Conservation (phyloP, 2,888 invertebrate genomes). For the Lepeophtheirus nordmannii region DNA sequence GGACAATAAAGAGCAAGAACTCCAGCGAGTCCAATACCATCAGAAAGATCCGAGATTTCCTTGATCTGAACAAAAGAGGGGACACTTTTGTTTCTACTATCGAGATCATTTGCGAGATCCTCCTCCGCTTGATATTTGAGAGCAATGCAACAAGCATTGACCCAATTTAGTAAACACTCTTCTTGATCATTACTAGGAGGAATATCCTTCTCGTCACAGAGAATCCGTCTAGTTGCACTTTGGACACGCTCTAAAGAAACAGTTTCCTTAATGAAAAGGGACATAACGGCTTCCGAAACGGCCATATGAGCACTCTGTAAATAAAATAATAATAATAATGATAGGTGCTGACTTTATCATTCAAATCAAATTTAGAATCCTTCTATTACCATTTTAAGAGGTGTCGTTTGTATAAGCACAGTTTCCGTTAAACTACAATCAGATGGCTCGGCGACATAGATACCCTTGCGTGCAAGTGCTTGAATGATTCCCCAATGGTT, state of each 20-base stretch:
- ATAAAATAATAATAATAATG: conserved; percentile 26
- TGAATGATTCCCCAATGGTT: conserved; percentile 91
- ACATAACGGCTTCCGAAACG: conserved; percentile 88
- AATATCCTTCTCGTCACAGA: conserved; percentile 37
- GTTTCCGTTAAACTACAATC: conserved; percentile 86
- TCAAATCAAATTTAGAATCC: not conserved
- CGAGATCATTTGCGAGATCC: conserved; percentile 26
- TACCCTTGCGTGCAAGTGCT: conserved; percentile 76
- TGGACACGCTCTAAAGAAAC: conserved; percentile 70
- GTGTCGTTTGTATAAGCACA: conserved; percentile 84
- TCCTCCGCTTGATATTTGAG: conserved; percentile 42
- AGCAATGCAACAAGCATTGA: conserved; percentile 68
- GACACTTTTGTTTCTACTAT: conserved; percentile 29
- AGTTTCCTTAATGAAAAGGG: conserved; percentile 78
- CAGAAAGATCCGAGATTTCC: conserved; percentile 71
- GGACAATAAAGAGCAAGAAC: conserved; percentile 82
- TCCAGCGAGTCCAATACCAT: conserved; percentile 73
- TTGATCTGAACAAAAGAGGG: conserved; percentile 46
- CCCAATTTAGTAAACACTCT: conserved; percentile 69
- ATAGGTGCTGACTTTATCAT: not conserved
- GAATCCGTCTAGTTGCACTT: conserved; percentile 60
- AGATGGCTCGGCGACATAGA: conserved; percentile 62
- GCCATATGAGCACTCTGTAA: conserved; percentile 84
- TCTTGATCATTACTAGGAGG: conserved; percentile 46
- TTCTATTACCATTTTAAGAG: conserved; percentile 66